phyloP scores from a whole-genome alignment of 2,888 invertebrate genomes.

The Drosophila ezoana region DNA sequence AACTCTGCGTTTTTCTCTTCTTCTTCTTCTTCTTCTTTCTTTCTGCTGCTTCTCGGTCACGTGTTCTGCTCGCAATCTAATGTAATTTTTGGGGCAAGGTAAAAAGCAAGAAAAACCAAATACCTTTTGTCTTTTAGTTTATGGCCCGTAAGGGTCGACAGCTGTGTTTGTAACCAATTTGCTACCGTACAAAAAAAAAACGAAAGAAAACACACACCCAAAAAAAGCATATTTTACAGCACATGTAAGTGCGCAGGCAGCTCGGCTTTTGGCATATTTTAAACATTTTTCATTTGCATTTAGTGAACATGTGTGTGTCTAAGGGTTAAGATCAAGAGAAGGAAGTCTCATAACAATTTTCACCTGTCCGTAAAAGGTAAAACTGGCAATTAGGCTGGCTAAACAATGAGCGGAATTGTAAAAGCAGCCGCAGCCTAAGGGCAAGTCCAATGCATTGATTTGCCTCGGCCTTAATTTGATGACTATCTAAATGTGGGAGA shows the following conservation, averaged over 20 bases:
- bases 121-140: conserved; percentile 77
- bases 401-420: conserved; percentile 56
- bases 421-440: conserved; percentile 21
- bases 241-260: conserved; percentile 60
- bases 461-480: conserved; percentile 72
- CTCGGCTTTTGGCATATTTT: conserved; percentile 66
- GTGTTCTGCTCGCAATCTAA: conserved; percentile 48
- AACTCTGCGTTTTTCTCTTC: conserved; percentile 42
- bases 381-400: conserved; percentile 64
- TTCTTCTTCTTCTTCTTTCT: conserved; percentile 4
- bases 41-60: conserved; percentile 14
- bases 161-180: conserved; percentile 81
- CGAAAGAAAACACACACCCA: conserved; percentile 28
- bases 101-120: conserved; percentile 28
- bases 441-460: conserved; percentile 64
- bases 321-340: conserved; percentile 28
- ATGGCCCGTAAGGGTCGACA: conserved; percentile 78
- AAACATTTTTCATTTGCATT: conserved; percentile 77
- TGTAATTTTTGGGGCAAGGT: conserved; percentile 51
- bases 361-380: conserved; percentile 53
- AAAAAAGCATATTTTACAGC: conserved; percentile 65
- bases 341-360: conserved; percentile 59
- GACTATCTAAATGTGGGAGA: conserved; percentile 57
- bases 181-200: conserved; percentile 57
- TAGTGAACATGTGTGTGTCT: conserved; percentile 35